Percentiles rank a stretch among this genome's conserved stretches.
Conservation (phyloP, 2,888 invertebrate genomes). For the Rhopalosiphum nymphaeae region DNA sequence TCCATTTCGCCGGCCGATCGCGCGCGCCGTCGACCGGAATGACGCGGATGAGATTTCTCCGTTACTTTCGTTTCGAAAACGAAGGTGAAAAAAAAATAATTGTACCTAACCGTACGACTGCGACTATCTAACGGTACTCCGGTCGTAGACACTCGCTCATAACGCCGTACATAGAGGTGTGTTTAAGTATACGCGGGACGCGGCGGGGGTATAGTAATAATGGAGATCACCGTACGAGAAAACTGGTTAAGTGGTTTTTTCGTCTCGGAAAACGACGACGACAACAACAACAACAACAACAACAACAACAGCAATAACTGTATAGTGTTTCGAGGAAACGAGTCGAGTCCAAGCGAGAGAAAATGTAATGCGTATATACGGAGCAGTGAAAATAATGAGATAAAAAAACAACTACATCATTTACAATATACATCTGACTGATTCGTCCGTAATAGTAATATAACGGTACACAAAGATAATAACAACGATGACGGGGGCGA, state of each 20-base stretch:
- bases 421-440: background rate
- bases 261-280: constrained; percentile 12
- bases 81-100: constrained; percentile 63
- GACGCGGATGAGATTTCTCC: constrained; percentile 62
- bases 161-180: background rate
- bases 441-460: background rate
- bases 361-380: background rate
- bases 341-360: constrained; percentile 13
- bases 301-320: constrained; percentile 35
- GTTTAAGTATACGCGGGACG: background rate
- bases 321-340: constrained; percentile 14
- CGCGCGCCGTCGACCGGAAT: constrained; percentile 55
- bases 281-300: constrained; percentile 32
- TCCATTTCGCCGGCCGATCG: constrained; percentile 50
- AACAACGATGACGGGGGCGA: background rate
- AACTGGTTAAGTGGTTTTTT: constrained; percentile 38
- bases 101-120: background rate
- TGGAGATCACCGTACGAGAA: constrained; percentile 48
- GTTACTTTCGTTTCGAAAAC: constrained; percentile 65
- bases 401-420: background rate
- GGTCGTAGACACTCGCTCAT: constrained; percentile 30
- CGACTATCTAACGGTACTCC: constrained; percentile 7
- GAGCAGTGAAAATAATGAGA: background rate
- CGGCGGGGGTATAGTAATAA: background rate
- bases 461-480: background rate